Conservation (phyloP, 2,888 invertebrate genomes). For the Pinctada fucata region DNA sequence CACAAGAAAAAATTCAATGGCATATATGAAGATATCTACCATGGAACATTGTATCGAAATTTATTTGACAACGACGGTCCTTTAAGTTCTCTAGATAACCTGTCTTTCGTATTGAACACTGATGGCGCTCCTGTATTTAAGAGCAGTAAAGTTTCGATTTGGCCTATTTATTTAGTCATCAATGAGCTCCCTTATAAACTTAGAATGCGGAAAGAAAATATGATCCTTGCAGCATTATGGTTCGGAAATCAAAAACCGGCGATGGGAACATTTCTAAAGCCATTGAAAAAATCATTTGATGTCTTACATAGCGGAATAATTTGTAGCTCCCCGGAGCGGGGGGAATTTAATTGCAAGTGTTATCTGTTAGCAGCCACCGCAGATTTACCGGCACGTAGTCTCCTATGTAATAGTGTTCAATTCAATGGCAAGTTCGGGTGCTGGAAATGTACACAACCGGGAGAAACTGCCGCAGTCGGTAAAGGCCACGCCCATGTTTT, state of each 20-base stretch:
- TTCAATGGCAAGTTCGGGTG: constrained; percentile 34
- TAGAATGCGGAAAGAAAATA: constrained; percentile 27
- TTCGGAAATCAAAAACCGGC: constrained; percentile 20
- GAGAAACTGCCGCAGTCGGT: background rate
- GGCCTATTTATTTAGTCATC: constrained; percentile 32
- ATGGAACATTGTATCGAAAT: constrained; percentile 8
- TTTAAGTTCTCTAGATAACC: constrained; percentile 12
- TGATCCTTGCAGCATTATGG: constrained; percentile 35
- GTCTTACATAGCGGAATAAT: constrained; percentile 22
- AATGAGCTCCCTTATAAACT: constrained; percentile 32
- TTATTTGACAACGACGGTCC: constrained; percentile 1
- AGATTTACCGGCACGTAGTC: constrained; percentile 28
- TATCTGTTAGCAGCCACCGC: constrained; percentile 24
- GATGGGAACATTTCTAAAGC: constrained; percentile 22
- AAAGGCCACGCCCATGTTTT: constrained; percentile 17
- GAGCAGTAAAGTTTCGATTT: constrained; percentile 24
- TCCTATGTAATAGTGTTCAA: constrained; percentile 31
- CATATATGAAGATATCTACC: constrained; percentile 26
- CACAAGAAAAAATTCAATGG: background rate
- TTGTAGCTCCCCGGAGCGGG: constrained; percentile 5
- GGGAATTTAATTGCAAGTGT: constrained; percentile 13
- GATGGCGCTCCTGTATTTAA: background rate
- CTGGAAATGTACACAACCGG: constrained; percentile 25
- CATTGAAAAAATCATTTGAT: constrained; percentile 19
- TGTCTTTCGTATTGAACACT: constrained; percentile 34